Evolutionary conservation across 2,797 vertebrate genomes (phyloP), one percentile per base, ranked within the genome.

Genomic region (Myotis planiceps): DNA sequence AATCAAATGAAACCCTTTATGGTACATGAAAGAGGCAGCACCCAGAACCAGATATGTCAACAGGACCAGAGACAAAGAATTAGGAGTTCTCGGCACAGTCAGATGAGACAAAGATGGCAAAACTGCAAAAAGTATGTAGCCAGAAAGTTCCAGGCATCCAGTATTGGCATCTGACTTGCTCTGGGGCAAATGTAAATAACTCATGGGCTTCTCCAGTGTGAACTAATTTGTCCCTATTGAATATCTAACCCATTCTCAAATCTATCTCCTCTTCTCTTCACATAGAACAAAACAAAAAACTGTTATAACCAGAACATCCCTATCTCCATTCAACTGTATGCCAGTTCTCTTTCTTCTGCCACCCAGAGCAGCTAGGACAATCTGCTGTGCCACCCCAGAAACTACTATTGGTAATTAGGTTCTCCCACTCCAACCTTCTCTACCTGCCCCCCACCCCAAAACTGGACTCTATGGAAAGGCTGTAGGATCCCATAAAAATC

Each of bases 1-100:
- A 13, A 80, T 66, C 58, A 83, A 92, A 83, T 37, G 55, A 94
- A 96, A 88, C 32, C 39, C 63, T 79, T 92, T 37, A 51, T 47
- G 21, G 58, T 23, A 71, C 34, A 66, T 23, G 55, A 87, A 92
- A 75, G 29, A 83, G 71, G 32, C 42, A 90, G 49, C 29, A 92
- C 25, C 72, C 45, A 72, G 34, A 32, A 90, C 37, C 86, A 84
- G 29, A 39, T 15, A 85, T 6, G 34, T 2, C 55, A 53, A 78
- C 84, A 65, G 69, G 25, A 78, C 45, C 25, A 37, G 12, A 66
- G 14, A 63, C 45, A 65, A 83, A 87, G 42, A 53, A 39, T 47
- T 66, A 49, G 5, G 49, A 7, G 29, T 79, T 86, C 74, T 75
- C 21, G 25, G 69, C 2, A 47, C 23, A 75, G 29, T 25, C 32